A percentile compares a stretch with the other conserved stretches of the same genome.
These are phyloP conservation scores for Magallana nippona DNA, from an alignment of 2,888 invertebrate genomes.

Conservation along the genomic window DNA sequence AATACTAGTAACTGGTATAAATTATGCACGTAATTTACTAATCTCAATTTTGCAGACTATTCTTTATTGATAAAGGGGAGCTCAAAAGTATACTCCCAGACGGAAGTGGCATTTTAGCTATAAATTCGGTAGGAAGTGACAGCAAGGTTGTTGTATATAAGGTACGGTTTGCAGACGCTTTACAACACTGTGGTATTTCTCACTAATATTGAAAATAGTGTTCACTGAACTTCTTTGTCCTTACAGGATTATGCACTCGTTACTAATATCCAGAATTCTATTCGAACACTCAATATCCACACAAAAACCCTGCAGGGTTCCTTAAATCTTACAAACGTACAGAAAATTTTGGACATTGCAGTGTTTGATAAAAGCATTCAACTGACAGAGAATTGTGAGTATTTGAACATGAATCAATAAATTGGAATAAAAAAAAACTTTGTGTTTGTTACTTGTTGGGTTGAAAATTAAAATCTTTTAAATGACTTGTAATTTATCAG, in stretches of 20 bases:
- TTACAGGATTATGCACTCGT: constrained; percentile 31
- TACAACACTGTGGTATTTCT: neutral
- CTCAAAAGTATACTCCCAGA: constrained; percentile 33
- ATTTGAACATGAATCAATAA: neutral
- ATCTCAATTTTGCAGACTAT: constrained; percentile 9
- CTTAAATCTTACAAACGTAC: constrained; percentile 19
- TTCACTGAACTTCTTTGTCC: neutral
- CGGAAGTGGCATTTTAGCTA: constrained; percentile 3
- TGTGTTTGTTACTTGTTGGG: too few species aligned
- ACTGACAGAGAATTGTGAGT: constrained; percentile 19
- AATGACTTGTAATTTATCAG: neutral
- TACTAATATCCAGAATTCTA: neutral
- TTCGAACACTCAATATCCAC: constrained; percentile 16
- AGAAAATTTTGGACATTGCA: constrained; percentile 10
- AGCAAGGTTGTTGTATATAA: constrained; percentile 36
- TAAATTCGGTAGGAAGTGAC: constrained; percentile 36
- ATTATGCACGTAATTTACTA: too few species aligned
- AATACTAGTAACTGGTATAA: too few species aligned
- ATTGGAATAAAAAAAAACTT: neutral
- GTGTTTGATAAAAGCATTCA: constrained; percentile 38
- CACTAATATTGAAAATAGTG: too few species aligned
- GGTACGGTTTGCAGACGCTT: neutral
- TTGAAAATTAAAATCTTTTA: too few species aligned
- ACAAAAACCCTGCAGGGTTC: constrained; percentile 6
- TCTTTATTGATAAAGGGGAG: constrained; percentile 35